A percentile compares a stretch with the other conserved stretches of the same genome.
Evolutionary conservation across 2,113 vertebrate species (phyloP).

Genomic region (Trematomus loennbergii): DNA sequence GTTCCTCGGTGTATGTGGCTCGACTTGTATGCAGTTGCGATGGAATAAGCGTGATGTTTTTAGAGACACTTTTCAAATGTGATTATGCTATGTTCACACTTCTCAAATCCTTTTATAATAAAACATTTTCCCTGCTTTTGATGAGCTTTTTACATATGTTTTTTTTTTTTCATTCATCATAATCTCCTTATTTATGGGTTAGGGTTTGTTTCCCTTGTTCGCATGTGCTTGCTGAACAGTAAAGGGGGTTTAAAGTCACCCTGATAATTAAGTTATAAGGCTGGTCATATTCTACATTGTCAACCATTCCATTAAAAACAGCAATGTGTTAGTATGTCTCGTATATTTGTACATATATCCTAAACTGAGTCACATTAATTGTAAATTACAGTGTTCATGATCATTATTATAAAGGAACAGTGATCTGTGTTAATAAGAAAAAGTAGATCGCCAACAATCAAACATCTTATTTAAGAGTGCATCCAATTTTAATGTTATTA

Average conservation of each 20-base stretch:
- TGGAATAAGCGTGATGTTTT: background rate
- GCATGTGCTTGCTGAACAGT: background rate
- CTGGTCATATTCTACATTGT: background rate
- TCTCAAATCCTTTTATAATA: background rate
- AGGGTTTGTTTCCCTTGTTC: no score
- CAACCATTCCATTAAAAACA: no score
- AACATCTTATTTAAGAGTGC: no score
- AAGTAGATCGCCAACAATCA: no score
- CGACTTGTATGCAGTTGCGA: background rate
- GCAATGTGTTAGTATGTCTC: no score
- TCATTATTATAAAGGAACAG: background rate
- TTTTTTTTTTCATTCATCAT: background rate
- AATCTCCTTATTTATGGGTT: no score
- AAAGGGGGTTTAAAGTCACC: background rate
- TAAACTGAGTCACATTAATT: background rate
- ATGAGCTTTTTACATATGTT: no score
- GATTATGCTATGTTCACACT: background rate
- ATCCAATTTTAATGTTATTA: no score
- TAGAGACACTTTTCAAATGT: background rate
- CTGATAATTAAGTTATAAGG: background rate
- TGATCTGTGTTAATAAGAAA: no score
- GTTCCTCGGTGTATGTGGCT: slow-evolving; percentile 18
- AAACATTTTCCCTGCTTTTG: background rate
- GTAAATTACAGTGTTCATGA: background rate
- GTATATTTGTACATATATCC: no score